Base-by-base conservation (phyloP, 2,113 vertebrate genomes). In the Oncorhynchus masou region DNA sequence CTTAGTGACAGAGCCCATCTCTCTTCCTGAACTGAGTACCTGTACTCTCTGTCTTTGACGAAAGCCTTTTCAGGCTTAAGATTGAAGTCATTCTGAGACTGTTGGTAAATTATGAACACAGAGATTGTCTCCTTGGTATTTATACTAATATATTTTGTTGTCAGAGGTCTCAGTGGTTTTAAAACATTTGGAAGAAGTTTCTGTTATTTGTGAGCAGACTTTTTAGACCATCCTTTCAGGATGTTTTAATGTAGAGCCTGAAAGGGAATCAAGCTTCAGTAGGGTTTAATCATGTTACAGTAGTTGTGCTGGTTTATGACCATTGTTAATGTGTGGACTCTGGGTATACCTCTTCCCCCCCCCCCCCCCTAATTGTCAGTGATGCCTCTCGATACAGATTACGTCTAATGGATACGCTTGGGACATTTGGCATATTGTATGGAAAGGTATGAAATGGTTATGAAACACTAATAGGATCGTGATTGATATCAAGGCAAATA, bases 61-160 rank as follows among this genome's bases (percentile, higher is more conserved):
- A 68, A 68, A 20, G 67, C 67, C 31, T 34, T 5, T 27, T 20
- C 29, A 20, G 25, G 29, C 31, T 16, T 20, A 67, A 67, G 2
- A 67, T 16, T 68, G 8, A 45, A 68, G 31, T 20, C 29, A 68
- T 31, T 68, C 31, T 31, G 3, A n/a, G 29, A 19, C 67, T 68
- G 67, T 39, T 68, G 67, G 15, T 68, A 68, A 68, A 68, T 68
- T 68, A 68, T 68, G 31, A 68, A 34, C 16, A 20, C 19, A 24
- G 59, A 62, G n/a, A 39, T 68, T 34, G 20, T 34, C 67, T n/a
- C 19, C 6, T 20, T 34, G 15, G 20, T 68, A 68, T 39, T 68
- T 68, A 68, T 34, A 68, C 67, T 68, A 68, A 68, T 68, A 68
- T 68, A 68, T 68, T 20, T 68, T 27, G 24, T 39, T 39, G 7